These are phyloP conservation scores for Pseudorhiza aurosa DNA, from an alignment of 30 jellyfish, hydroid and myxozoan species.

Conservation along the genomic window DNA sequence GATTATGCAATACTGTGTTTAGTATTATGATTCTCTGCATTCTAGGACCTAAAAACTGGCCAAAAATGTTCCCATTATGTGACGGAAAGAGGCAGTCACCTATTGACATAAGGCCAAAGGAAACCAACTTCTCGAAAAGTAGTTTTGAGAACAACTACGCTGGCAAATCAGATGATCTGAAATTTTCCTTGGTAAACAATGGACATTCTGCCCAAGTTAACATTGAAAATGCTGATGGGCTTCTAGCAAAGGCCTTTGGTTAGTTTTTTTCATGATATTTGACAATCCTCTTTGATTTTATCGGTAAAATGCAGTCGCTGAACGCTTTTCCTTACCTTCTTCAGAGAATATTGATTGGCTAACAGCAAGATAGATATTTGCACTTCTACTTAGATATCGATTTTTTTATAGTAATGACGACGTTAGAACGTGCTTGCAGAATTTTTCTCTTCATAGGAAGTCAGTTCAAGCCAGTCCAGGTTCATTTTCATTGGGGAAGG, in stretches of 20 bases:
- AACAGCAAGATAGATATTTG: no score
- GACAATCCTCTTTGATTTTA: no score
- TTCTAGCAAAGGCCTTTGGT: conserved; percentile 21
- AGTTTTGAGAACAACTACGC: not conserved
- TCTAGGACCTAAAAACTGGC: conserved; percentile 52
- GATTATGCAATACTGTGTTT: not conserved
- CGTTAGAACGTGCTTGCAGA: no score
- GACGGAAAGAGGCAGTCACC: conserved; percentile 55
- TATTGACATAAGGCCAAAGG: conserved; percentile 21
- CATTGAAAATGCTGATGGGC: not conserved
- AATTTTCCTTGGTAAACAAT: conserved; percentile 37
- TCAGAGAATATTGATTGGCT: no score
- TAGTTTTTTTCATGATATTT: not conserved
- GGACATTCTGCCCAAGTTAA: conserved; percentile 72
- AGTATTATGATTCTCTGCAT: no score
- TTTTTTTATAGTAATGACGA: no score
- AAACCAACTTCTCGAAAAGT: not conserved
- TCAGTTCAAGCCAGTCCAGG: conserved; percentile 22
- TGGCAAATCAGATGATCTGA: not conserved
- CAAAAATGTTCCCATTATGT: not conserved
- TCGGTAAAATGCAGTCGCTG: no score
- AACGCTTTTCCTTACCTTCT: not conserved
- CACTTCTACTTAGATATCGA: no score
- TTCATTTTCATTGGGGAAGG: conserved; percentile 80
- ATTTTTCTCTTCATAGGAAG: conserved; percentile 7